Percentiles rank a stretch among this genome's conserved stretches.
Evolutionary conservation across 2,113 vertebrate species (phyloP).

Genomic region (Campylorhamphus procurvoides): DNA sequence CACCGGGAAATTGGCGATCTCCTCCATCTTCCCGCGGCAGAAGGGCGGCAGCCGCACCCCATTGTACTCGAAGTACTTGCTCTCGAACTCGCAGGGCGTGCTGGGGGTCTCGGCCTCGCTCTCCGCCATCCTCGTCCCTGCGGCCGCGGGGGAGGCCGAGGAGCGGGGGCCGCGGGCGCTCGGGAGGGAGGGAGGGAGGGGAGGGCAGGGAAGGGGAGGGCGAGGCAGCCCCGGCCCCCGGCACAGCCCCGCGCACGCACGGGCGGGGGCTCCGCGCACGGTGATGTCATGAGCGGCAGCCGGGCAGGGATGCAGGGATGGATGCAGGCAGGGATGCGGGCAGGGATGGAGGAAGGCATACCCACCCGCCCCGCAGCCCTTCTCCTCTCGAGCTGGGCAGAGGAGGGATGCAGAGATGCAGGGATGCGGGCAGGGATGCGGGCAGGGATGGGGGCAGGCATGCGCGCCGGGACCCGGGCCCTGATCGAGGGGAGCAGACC

Average conservation of each 20-base stretch:
- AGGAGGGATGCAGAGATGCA: background rate
- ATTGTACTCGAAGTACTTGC: conserved; percentile 97
- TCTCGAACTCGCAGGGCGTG: conserved; percentile 96
- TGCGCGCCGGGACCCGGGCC: too few relatives aligned
- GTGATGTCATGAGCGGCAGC: conserved; percentile 80
- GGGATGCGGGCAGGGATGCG: too few relatives aligned
- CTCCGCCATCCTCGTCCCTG: conserved; percentile 87
- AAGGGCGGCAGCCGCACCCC: conserved; percentile 96
- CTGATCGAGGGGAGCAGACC: too few relatives aligned
- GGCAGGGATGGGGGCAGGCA: too few relatives aligned
- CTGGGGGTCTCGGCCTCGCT: conserved; percentile 95
- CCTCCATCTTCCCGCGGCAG: conserved; percentile 97
- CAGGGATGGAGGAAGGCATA: too few relatives aligned
- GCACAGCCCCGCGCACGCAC: background rate
- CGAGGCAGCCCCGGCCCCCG: background rate
- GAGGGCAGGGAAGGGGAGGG: background rate
- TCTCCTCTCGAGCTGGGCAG: background rate
- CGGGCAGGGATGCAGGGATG: conserved; percentile 19
- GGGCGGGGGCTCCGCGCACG: background rate
- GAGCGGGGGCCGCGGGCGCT: background rate
- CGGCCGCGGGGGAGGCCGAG: background rate
- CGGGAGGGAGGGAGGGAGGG: background rate
- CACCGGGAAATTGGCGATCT: conserved; percentile 92
- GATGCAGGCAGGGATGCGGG: background rate
- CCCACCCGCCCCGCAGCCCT: background rate